Base-by-base conservation (phyloP, 2,888 invertebrate species). In the Pherbina coryleti region DNA sequence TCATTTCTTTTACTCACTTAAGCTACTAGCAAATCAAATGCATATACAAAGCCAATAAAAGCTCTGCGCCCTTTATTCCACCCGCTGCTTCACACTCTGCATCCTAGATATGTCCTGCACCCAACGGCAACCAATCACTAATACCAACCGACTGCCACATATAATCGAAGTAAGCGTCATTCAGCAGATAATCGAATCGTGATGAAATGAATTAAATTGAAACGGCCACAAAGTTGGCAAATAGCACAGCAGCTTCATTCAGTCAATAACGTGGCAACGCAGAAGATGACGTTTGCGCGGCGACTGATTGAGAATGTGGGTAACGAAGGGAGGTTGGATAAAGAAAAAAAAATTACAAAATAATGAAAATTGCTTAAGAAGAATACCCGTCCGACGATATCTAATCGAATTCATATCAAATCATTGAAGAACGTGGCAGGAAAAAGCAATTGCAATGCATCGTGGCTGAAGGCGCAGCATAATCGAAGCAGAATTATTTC, bases 81-180 rank as follows among this genome's bases (percentile, higher is more conserved):
- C 55, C 55, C 1, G 55, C 7, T 22, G 19, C 69, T 28, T 11
- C 25, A 17, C 49, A 5, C 44, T 28, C 69, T 7, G 1, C 19
- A n/a, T 19, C 9, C 22, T 11, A n/a, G n/a, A n/a, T n/a, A 31
- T 51, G 17, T 28, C 70, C 70, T 25, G 53, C 51, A 25, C 51
- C 69, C 9, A 8, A 17, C 55, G 44, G 44, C 44, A 44, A 44
- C 44, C 44, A 44, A 44, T 25, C 9, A 9, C 11, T 31, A 53
- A 53, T 31, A n/a, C 31, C 62, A 28, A 64, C 19, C 62, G 72
- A 77, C 66, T 77, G 79, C 79, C 80, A 73, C 75, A 74, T 76
- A 77, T 75, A 78, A 79, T 81, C 75, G 80, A 79, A 77, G 62
- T 71, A 75, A 67, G 76, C 80, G 80, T 78, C 82, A 80, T 79